These are phyloP conservation scores for Emys orbicularis DNA, from an alignment of 2,797 vertebrate genomes.

Conservation along the genomic window DNA sequence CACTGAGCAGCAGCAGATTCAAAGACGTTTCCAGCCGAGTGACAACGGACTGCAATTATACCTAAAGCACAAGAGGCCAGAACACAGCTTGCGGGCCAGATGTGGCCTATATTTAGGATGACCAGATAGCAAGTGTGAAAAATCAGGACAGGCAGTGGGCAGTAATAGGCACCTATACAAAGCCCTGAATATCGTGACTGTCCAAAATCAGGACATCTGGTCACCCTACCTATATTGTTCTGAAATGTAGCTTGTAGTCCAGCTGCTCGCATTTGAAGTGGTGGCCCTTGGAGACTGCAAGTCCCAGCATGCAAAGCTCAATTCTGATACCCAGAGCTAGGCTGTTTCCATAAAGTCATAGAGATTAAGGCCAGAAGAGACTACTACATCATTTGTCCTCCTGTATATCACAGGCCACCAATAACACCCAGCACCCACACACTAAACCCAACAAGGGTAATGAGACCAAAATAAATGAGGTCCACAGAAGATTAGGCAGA, in stretches of 20 bases:
- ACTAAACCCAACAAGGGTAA: background rate
- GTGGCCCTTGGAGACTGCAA: background rate
- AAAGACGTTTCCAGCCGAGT: background rate
- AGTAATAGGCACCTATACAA: too few relatives aligned
- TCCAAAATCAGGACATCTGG: too few relatives aligned
- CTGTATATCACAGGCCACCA: background rate
- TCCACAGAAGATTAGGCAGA: background rate
- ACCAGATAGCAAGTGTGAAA: too few relatives aligned
- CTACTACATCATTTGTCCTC: background rate
- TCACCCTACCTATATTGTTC: background rate
- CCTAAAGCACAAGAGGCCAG: background rate
- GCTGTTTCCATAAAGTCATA: background rate
- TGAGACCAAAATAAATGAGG: background rate
- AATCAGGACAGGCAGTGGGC: too few relatives aligned
- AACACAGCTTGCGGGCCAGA: background rate
- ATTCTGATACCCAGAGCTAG: background rate
- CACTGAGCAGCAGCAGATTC: background rate
- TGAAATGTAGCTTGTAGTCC: background rate
- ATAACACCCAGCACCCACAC: background rate
- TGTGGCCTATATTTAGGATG: background rate
- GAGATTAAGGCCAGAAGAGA: background rate
- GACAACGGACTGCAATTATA: background rate
- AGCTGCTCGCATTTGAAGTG: background rate
- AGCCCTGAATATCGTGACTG: too few relatives aligned
- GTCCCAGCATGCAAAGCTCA: background rate